phyloP scores from a whole-genome alignment of 2,113 vertebrate species.

The Lasiurus borealis region DNA sequence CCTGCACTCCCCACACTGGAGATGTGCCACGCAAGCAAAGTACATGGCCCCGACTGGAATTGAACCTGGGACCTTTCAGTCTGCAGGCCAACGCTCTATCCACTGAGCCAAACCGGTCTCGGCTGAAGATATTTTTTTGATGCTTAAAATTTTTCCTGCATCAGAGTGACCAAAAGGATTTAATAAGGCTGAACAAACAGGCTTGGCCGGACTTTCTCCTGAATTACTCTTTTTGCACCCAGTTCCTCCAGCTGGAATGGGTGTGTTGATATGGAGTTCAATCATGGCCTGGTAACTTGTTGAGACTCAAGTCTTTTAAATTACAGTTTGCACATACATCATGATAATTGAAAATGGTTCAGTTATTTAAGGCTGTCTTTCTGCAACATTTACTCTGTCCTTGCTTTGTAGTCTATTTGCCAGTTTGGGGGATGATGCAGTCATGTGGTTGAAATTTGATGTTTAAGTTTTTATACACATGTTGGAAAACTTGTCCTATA shows the following conservation, averaged over 20 bases:
- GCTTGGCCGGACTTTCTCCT: slow-evolving; percentile 2
- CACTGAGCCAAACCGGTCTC: too few relatives aligned
- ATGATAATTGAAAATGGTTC: not conserved
- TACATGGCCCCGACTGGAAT: too few relatives aligned
- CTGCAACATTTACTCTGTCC: not conserved
- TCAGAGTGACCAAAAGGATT: slow-evolving; percentile 52
- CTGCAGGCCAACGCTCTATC: too few relatives aligned
- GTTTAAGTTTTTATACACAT: slow-evolving; percentile 19
- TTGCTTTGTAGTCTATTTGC: slow-evolving; percentile 15
- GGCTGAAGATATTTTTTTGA: not conserved
- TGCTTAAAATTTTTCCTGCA: not conserved
- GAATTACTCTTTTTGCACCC: slow-evolving; percentile 27
- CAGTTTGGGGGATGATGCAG: not conserved
- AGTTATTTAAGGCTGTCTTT: not conserved
- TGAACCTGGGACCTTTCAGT: too few relatives aligned
- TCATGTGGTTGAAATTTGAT: slow-evolving; percentile 26
- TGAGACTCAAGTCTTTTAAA: not conserved
- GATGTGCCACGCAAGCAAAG: too few relatives aligned
- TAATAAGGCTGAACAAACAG: slow-evolving; percentile 7
- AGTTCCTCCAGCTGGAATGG: not conserved
- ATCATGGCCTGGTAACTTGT: not conserved
- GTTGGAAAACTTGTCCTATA: slow-evolving; percentile 26
- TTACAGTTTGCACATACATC: not conserved
- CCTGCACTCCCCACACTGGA: too few relatives aligned
- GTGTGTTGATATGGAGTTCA: not conserved